These are phyloP conservation scores for Ptilonorhynchus violaceus DNA, from an alignment of 2,113 vertebrate species.

Conservation along the genomic window DNA sequence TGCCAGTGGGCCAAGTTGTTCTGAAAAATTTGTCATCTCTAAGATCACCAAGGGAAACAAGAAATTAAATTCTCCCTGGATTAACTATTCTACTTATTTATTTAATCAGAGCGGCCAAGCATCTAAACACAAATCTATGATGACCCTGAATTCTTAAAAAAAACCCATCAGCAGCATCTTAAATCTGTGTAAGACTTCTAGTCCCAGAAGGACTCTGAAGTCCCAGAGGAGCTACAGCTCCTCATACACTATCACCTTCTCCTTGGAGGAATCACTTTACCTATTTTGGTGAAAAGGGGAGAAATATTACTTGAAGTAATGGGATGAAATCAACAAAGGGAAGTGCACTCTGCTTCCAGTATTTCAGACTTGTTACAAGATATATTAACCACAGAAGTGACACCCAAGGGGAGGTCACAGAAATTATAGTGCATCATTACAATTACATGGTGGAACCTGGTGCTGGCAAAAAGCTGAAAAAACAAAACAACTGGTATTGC, in stretches of 20 bases:
- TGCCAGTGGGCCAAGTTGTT: neutral
- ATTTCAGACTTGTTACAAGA: neutral
- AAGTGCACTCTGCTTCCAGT: neutral
- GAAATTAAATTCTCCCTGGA: neutral
- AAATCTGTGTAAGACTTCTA: neutral
- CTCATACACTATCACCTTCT: neutral
- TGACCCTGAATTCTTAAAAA: neutral
- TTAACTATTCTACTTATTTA: neutral
- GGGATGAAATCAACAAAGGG: neutral
- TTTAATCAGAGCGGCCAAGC: neutral
- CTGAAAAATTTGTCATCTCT: neutral
- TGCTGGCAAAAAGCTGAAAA: neutral
- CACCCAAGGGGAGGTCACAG: neutral
- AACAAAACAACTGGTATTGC: neutral
- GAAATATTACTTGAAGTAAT: neutral
- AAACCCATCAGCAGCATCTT: neutral
- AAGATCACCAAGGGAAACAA: neutral
- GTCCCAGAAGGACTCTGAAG: no score
- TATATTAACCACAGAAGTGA: neutral
- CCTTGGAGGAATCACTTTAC: neutral
- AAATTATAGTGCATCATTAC: neutral
- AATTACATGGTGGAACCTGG: neutral
- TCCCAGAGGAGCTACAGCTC: neutral
- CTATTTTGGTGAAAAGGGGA: neutral
- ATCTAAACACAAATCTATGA: neutral